These are phyloP conservation scores for Globodera rostochiensis DNA, from an alignment of 1,140 invertebrate species.

Conservation along the genomic window DNA sequence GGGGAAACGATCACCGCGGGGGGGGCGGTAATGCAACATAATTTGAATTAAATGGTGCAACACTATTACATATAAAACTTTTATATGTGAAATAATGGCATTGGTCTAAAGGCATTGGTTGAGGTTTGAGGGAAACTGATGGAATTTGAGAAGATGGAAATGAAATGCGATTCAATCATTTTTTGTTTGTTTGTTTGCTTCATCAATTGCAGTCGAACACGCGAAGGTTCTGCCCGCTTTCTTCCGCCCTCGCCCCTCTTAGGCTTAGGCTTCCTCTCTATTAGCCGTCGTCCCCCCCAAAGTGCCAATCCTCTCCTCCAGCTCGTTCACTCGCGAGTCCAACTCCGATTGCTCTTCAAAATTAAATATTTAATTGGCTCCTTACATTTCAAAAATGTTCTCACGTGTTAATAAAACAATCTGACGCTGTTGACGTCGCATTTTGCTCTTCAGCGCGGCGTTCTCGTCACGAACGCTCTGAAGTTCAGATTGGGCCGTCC, in stretches of 20 bases:
- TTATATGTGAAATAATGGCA: background rate
- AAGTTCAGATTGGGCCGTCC: constrained; percentile 41
- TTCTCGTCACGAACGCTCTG: constrained; percentile 56
- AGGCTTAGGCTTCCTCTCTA: background rate
- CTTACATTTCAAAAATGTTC: constrained; percentile 8
- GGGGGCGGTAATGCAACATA: background rate
- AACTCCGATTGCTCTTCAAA: constrained; percentile 45
- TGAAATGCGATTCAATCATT: too few species aligned
- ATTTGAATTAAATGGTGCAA: background rate
- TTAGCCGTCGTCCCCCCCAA: background rate
- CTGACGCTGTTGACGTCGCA: constrained; percentile 57
- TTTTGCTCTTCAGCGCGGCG: constrained; percentile 53
- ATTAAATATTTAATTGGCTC: background rate
- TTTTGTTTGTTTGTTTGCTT: too few species aligned
- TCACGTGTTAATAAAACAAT: constrained; percentile 59
- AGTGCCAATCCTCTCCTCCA: constrained; percentile 41
- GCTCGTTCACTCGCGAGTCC: constrained; percentile 28
- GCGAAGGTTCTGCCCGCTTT: too few species aligned
- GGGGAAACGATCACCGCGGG: background rate
- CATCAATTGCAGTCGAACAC: too few species aligned
- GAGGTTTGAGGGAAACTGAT: background rate
- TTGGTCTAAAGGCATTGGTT: background rate
- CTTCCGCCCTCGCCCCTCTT: too few species aligned
- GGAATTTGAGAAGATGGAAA: background rate
- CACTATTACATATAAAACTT: background rate